Conservation (phyloP, 2,888 invertebrate genomes). For the Mimas tiliae region DNA sequence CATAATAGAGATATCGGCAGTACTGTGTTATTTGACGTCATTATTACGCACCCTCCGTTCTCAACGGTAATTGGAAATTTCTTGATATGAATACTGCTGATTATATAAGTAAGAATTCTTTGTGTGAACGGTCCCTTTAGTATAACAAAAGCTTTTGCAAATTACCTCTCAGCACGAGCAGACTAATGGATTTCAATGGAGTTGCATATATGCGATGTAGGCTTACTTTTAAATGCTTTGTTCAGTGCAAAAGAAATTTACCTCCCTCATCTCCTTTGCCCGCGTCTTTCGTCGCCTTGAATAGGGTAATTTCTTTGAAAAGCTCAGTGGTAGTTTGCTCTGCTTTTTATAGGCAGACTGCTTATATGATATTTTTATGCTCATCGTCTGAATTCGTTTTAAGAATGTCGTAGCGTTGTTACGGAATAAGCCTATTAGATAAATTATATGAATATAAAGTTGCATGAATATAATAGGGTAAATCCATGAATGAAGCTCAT, state of each 20-base stretch:
- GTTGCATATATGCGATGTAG: constrained; percentile 73
- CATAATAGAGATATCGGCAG: constrained; percentile 42
- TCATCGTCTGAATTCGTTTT: constrained; percentile 48
- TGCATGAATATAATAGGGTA: constrained; percentile 31
- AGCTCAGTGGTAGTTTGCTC: constrained; percentile 56
- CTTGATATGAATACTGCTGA: constrained; percentile 66
- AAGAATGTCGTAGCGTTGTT: constrained; percentile 34
- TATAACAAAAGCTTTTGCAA: constrained; percentile 74
- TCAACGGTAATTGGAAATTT: constrained; percentile 66
- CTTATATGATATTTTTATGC: constrained; percentile 46
- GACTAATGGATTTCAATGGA: constrained; percentile 80
- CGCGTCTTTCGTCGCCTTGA: constrained; percentile 65
- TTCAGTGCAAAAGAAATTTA: constrained; percentile 76
- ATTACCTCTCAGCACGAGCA: constrained; percentile 70
- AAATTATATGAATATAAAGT: constrained; percentile 35
- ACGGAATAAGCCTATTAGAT: constrained; percentile 38
- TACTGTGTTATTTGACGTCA: constrained; percentile 62
- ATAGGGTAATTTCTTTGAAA: constrained; percentile 71
- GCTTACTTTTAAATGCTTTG: constrained; percentile 77
- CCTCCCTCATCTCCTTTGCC: constrained; percentile 63
- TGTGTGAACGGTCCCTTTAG: constrained; percentile 64
- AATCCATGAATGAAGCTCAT: constrained; percentile 25
- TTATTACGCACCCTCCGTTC: constrained; percentile 53
- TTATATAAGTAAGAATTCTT: constrained; percentile 65
- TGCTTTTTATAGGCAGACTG: constrained; percentile 47